Conservation (phyloP, 2,113 vertebrate genomes). For the Phainopepla nitens region DNA sequence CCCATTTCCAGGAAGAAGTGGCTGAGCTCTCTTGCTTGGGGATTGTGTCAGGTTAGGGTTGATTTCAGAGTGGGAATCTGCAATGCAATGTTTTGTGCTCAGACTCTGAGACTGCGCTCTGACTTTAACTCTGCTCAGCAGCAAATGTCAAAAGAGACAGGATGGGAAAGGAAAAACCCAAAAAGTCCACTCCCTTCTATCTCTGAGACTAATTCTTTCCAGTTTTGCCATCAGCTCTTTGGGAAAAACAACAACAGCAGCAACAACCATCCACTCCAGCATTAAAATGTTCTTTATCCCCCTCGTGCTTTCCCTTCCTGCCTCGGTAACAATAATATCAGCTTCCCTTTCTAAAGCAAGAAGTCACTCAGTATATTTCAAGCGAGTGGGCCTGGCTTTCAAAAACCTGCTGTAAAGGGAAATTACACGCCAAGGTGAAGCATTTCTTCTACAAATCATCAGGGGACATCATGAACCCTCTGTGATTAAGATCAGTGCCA, state of each 20-base stretch:
- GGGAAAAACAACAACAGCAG: background rate
- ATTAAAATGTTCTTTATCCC: background rate
- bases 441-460: conserved; percentile 25
- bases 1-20: background rate
- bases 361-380: background rate
- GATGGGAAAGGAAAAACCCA: fast-evolving
- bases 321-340: background rate
- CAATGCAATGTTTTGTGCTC: background rate
- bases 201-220: background rate
- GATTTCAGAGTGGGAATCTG: background rate
- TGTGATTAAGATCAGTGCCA: conserved; percentile 14
- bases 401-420: conserved; percentile 3
- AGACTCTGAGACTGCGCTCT: background rate
- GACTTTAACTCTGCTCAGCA: background rate
- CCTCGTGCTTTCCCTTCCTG: background rate
- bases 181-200: background rate
- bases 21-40: background rate
- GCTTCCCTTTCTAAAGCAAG: background rate
- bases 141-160: background rate
- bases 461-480: background rate
- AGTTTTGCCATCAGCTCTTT: background rate
- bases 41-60: background rate
- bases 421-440: conserved; percentile 43
- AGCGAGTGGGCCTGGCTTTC: background rate
- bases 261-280: background rate